Evolutionary conservation across 2,888 invertebrate genomes (phyloP).

Genomic region (Labia minor): DNA sequence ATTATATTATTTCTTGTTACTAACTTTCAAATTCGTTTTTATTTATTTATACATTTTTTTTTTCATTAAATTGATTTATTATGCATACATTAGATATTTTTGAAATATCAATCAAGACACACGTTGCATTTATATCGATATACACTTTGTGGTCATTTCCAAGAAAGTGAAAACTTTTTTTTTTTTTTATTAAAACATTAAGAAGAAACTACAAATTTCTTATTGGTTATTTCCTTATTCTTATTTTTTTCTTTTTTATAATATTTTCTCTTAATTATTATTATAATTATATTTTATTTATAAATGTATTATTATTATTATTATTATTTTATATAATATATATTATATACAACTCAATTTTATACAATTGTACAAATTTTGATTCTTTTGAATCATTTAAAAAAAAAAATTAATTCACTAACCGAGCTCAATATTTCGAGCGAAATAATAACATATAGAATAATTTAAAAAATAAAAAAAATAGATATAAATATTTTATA

Average conservation of each 20-base stretch:
- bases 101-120: conserved; percentile 8
- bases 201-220: not conserved
- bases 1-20: not conserved
- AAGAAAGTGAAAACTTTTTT: not conserved
- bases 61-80: not conserved
- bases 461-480: too few species aligned
- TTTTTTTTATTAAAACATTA: too few species aligned
- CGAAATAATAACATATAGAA: not conserved
- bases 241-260: too few species aligned
- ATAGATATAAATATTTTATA: not conserved
- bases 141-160: not conserved
- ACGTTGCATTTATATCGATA: not conserved
- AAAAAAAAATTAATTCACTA: not conserved
- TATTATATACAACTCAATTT: not conserved
- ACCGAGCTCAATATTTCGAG: not conserved
- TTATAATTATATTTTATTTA: too few species aligned
- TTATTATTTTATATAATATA: not conserved
- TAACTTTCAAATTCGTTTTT: not conserved
- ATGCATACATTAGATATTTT: not conserved
- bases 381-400: not conserved
- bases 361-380: not conserved
- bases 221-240: too few species aligned
- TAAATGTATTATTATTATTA: not conserved
- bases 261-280: too few species aligned
- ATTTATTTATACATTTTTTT: not conserved